Base-by-base conservation (phyloP, 2,888 invertebrate genomes). In the Polietes domitor region DNA sequence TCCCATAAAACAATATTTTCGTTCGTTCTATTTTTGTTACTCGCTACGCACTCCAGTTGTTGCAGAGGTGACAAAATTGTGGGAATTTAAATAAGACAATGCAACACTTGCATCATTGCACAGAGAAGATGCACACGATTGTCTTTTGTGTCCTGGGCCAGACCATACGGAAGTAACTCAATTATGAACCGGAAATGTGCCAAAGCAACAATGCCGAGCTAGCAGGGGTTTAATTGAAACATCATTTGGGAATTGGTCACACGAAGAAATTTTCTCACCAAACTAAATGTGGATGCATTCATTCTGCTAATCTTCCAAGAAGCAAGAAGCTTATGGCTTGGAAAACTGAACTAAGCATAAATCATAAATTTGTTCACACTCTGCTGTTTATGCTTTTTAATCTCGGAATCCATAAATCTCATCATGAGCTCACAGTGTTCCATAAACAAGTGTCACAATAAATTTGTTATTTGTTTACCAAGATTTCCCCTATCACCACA, bases 121-220 rank as follows among this genome's bases (percentile, higher is more conserved):
- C 10, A 9, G 17, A 65, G 61, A 43, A 15, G 7, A 0, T 9
- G 6, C 3, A 17, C 15, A 17, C 12, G n/a, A 61, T 17, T 47
- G 43, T 41, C 37, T 41, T 7, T 26, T 43, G n/a, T n/a, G 43
- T 74, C 28, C n/a, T 61, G 2, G 24, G 28, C 17, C 3, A 43
- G 55, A 55, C 53, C 76, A 17, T 76, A 76, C 53, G 76, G 76
- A 76, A 76, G 76, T 68, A 68, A 76, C 55, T 68, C 76, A 76
- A 76, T 76, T 76, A 53, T 17, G 32, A 19, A 43, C 43, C 68
- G 68, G 68, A 68, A 68, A 68, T 68, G n/a, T 15, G 24, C 6
- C 37, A 65, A 65, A 12, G 21, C 15, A 65, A 6, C 9, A 41
- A 17, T 10, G 9, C 63, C 19, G 28, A 32, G 12, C 15, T 15